Percentiles rank a stretch among this genome's conserved stretches.
phyloP scores from a whole-genome alignment of 2,888 invertebrate genomes.

The Lithophane semibrunnea region DNA sequence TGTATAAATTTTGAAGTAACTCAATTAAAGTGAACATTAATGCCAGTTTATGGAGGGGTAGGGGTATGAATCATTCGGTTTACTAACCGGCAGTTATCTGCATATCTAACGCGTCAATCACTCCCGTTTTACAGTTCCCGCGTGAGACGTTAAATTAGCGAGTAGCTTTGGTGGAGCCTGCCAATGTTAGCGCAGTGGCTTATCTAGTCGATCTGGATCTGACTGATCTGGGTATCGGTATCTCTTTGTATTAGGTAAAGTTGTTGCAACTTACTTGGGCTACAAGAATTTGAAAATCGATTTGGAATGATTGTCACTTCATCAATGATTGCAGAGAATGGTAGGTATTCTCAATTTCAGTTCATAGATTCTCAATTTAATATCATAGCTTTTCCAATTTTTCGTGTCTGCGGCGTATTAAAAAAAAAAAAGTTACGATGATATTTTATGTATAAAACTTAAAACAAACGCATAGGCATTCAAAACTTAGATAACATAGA shows the following conservation, averaged over 20 bases:
- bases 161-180: conserved; percentile 50
- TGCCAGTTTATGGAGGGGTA: conserved; percentile 54
- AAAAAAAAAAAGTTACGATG: too few species aligned
- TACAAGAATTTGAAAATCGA: background rate
- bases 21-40: conserved; percentile 71
- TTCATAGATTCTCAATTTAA: background rate
- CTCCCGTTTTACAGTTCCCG: conserved; percentile 68
- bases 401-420: too few species aligned
- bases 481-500: background rate
- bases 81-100: conserved; percentile 72
- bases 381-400: background rate
- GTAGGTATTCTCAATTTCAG: background rate
- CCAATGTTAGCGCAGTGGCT: conserved; percentile 27
- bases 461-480: background rate
- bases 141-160: conserved; percentile 70
- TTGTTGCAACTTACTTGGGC: background rate
- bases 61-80: conserved; percentile 74
- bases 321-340: background rate
- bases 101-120: conserved; percentile 69
- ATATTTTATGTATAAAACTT: too few species aligned
- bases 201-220: conserved; percentile 30
- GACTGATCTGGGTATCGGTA: conserved; percentile 25
- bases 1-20: conserved; percentile 71
- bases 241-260: conserved; percentile 1
- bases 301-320: background rate